Base-by-base conservation (phyloP, 2,888 invertebrate genomes). In the Lissocephala sabroskyi region DNA sequence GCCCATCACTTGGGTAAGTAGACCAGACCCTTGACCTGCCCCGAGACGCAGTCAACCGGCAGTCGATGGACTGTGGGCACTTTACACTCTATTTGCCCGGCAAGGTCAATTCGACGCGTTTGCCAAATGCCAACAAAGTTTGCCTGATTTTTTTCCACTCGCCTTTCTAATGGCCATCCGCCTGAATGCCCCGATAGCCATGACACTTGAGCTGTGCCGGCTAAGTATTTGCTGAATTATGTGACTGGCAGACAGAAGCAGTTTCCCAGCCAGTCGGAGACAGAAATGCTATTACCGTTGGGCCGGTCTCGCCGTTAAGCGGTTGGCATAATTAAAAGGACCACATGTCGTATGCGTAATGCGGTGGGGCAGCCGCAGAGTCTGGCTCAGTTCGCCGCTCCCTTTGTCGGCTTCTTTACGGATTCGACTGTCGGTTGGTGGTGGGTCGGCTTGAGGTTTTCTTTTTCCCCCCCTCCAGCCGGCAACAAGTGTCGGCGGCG, bases 1-100 rank as follows among this genome's bases (percentile, higher is more conserved):
- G 80, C 81, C 3, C 81, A 81, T 61, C 80, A 81, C 60, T 67
- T 81, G 61, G 80, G 80, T 81, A 19, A 79, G 81, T 68, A 23
- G n/a, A n/a, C n/a, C n/a, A n/a, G n/a, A n/a, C n/a, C n/a, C n/a
- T n/a, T n/a, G n/a, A n/a, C n/a, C n/a, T n/a, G n/a, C n/a, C n/a
- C n/a, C n/a, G n/a, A n/a, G n/a, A n/a, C n/a, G n/a, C n/a, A n/a
- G n/a, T n/a, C n/a, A n/a, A n/a, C 32, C 18, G 19, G 29, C 28
- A 28, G 29, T 41, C 41, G 26, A 26, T 29, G 35, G 35, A 16
- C 17, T 14, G 30, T 37, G 18, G 18, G 36, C 16, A 26, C 16
- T 17, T 37, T 51, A 59, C 41, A 62, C 62, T 68, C 63, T 63
- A 63, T 74, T 74, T 65, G 54, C 46, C 56, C 45, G 49, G 41